Conservation (phyloP, 2,113 vertebrate species). For the Dasyurus viverrinus region DNA sequence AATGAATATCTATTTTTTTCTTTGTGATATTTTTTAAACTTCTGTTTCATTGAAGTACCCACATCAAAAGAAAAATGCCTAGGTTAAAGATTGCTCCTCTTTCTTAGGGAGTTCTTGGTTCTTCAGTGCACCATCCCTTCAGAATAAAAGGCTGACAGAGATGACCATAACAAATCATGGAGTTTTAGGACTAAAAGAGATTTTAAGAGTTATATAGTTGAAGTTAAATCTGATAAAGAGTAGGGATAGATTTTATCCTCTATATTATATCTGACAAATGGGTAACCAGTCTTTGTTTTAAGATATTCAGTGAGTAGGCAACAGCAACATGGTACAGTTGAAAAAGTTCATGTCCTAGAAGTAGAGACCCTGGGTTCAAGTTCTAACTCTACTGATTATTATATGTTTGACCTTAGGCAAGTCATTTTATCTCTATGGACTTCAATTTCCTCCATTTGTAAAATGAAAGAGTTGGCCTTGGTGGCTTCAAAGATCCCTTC, state of each 20-base stretch:
- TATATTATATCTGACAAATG: neutral
- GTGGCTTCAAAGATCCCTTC: neutral
- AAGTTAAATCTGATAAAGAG: neutral
- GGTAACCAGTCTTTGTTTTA: neutral
- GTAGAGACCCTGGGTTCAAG: fast-evolving
- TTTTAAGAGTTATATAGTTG: neutral
- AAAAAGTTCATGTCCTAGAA: neutral
- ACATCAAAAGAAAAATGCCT: neutral
- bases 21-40: slow-evolving; percentile 17
- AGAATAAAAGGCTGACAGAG: neutral
- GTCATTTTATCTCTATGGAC: neutral
- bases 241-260: neutral
- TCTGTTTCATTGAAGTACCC: slow-evolving; percentile 34
- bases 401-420: fast-evolving
- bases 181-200: neutral
- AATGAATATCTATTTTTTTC: slow-evolving; percentile 25
- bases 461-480: neutral
- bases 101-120: neutral
- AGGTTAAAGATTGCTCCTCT: neutral
- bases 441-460: neutral
- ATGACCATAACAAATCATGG: neutral
- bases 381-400: fast-evolving
- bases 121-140: neutral
- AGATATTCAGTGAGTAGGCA: neutral
- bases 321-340: neutral